phyloP scores from a whole-genome alignment of 2,888 invertebrate species.

The Eremobia ochroleuca region DNA sequence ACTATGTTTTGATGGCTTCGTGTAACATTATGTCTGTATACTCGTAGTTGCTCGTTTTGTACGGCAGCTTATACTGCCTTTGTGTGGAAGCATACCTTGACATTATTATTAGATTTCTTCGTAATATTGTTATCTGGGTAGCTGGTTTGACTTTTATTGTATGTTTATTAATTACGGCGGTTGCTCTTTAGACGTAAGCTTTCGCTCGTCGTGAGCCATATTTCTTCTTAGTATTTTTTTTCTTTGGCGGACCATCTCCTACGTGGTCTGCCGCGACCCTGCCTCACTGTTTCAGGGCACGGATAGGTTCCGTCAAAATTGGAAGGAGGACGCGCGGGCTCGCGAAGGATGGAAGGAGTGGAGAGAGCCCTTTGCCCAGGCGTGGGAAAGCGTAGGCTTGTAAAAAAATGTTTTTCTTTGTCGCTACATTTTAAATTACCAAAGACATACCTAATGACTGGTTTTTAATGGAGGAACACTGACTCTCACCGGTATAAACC shows the following conservation, averaged over 20 bases:
- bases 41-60: constrained; percentile 30
- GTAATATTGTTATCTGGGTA: neutral
- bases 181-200: neutral
- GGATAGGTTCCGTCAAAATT: too few relatives aligned
- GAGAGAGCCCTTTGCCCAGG: too few relatives aligned
- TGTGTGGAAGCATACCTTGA: constrained; percentile 9
- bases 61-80: neutral
- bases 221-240: neutral
- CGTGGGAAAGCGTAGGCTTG: too few relatives aligned
- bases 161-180: neutral
- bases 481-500: too few relatives aligned
- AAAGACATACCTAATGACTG: neutral
- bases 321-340: too few relatives aligned
- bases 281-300: too few relatives aligned
- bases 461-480: neutral
- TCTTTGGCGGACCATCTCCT: neutral
- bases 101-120: neutral
- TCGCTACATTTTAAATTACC: neutral
- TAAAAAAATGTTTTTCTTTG: too few relatives aligned
- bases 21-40: constrained; percentile 43
- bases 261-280: too few relatives aligned
- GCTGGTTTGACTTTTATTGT: neutral
- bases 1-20: constrained; percentile 72
- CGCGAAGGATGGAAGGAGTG: too few relatives aligned
- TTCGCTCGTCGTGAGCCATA: neutral